Base-by-base conservation (phyloP, 1,140 invertebrate species). In the Leptinotarsa undecemlineata region DNA sequence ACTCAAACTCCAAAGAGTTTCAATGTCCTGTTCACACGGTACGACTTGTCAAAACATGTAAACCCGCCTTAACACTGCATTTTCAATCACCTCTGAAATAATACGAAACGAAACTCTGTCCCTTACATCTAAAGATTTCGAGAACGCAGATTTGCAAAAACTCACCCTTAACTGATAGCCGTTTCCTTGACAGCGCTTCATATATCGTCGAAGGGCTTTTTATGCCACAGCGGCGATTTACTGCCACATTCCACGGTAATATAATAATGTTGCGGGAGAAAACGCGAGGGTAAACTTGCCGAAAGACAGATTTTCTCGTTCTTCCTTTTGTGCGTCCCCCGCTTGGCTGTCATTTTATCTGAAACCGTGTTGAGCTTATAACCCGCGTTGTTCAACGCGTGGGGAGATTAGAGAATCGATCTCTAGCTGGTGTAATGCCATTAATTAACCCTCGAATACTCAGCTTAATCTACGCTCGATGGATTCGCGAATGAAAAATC, bases 181-280 rank as follows among this genome's bases (percentile, higher is more conserved):
- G 51, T 57, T 57, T 57, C 51, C 51, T 57, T 57, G 51, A 57
- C 51, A 19, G 15, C 63, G 21, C 11, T 15, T 48, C n/a, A 68
- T 68, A 68, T 68, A 68, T 68, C 42, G 23, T n/a, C 23, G 42
- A 47, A 42, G n/a, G 15, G 66, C 66, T 68, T 68, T 42, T 68
- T 68, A 68, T 68, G n/a, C 66, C 23, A 47, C 66, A 68, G 33
- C 33, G n/a, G 23, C 23, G 66, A 68, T 68, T 26, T 68, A 68
- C 19, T 68, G 66, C 42, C 14, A 17, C 66, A 68, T 68, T 8
- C 66, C 42, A 42, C 14, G 66, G 20, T 68, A 68, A 68, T 68
- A 68, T 42, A 68, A 68, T 68, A 68, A 68, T 68, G 42, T 68
- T 42, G 42, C 42, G 19, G 23, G 23, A 68, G 42, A 48, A 68